phyloP scores from a whole-genome alignment of 2,797 vertebrate species.

The Syndactyla subalaris region DNA sequence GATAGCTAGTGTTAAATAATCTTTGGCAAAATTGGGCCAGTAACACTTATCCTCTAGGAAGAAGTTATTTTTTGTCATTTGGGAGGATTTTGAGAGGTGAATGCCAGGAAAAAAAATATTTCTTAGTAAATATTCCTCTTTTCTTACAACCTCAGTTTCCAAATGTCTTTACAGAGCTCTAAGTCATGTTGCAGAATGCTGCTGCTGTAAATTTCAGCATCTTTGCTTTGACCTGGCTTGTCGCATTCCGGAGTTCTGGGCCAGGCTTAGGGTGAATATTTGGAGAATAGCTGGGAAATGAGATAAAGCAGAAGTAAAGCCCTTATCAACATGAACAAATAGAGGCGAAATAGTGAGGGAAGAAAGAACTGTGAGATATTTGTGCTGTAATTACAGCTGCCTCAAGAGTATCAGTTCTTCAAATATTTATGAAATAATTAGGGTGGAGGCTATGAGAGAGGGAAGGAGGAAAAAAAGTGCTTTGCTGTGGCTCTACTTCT shows the following conservation, averaged over 20 bases:
- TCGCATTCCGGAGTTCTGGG: neutral
- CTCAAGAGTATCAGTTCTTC: constrained; percentile 5
- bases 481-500: neutral
- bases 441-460: neutral
- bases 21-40: neutral
- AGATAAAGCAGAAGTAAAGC: constrained; percentile 15
- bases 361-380: neutral
- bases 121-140: neutral
- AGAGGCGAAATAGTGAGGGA: neutral
- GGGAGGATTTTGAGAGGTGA: neutral
- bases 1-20: neutral
- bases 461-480: neutral
- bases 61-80: neutral
- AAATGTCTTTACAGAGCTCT: neutral
- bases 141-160: neutral
- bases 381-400: constrained; percentile 1
- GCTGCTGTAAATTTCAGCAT: neutral
- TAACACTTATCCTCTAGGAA: neutral
- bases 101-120: neutral
- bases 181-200: neutral
- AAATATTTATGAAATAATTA: constrained; percentile 5
- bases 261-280: neutral
- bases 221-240: neutral
- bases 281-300: neutral
- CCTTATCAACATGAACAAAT: neutral